Base-by-base conservation (phyloP, 2,888 invertebrate genomes). In the Coleophora deauratella region DNA sequence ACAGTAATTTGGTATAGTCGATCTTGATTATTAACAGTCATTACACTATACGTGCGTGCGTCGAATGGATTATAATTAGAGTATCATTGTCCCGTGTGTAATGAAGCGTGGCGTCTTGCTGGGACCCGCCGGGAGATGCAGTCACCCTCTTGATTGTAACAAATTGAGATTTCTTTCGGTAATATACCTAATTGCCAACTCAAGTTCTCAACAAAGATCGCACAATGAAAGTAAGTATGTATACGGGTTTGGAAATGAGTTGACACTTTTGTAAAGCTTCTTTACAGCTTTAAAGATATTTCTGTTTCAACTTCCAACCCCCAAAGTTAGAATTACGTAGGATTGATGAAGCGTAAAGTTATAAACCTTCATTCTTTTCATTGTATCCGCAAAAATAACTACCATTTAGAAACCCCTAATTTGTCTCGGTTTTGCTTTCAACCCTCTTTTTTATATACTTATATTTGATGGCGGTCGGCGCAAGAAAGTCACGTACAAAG, bases 41-140 rank as follows among this genome's bases (percentile, higher is more conserved):
- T 76, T 78, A 54, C 52, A 52, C 56, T 58, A 61, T 57, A 52
- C 61, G 62, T 55, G 77, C 61, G 72, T 81, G 80, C 75, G 66
- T 77, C 75, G 72, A 82, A 85, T 80, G 74, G 73, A 57, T 70
- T 63, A 62, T 80, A 79, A 85, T 84, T 81, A 84, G 70, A 72
- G 71, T 74, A 78, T 79, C 73, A 78, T 81, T 81, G 79, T 80
- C 65, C 70, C 52, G 63, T 52, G 74, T 57, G 62, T 66, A 77
- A 78, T 78, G 80, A 64, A 62, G 62, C 72, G 66, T 51, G 58
- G 52, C 56, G 60, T 55, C 60, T 60, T 54, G 64, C 62, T 57
- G 60, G 50, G 62, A 50, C 59, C 51, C 57, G 53, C 49, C 52
- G 59, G 65, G 59, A 54, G 21, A 21, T 6, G 21, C 21, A 21